These are phyloP conservation scores for Botia almorhae DNA, from an alignment of 2,797 vertebrate genomes.

Conservation along the genomic window DNA sequence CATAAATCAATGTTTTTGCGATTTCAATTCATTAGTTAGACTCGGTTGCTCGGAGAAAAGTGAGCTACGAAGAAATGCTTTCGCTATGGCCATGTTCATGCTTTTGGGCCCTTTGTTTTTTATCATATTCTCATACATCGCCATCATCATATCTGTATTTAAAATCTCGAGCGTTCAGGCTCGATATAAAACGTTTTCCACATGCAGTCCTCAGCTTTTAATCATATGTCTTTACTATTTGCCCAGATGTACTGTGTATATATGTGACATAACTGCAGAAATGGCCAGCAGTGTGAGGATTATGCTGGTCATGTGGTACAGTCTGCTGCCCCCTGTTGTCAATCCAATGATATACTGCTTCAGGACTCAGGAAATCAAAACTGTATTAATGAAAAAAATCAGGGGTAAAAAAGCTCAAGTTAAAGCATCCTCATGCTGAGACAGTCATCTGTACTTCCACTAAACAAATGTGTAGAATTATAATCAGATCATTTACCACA, in stretches of 20 bases:
- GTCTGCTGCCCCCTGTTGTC: constrained; percentile 55
- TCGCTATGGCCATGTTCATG: constrained; percentile 34
- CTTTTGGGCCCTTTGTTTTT: constrained; percentile 55
- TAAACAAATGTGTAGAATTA: background rate
- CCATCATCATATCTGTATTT: constrained; percentile 67
- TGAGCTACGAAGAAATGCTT: background rate
- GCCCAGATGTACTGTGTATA: constrained; percentile 53
- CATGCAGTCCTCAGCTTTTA: constrained; percentile 68
- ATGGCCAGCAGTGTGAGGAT: background rate
- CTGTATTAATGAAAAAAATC: constrained; percentile 28
- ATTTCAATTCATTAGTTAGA: constrained; percentile 18
- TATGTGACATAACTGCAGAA: background rate
- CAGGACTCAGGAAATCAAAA: constrained; percentile 42
- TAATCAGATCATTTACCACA: background rate
- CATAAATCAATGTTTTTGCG: constrained; percentile 49
- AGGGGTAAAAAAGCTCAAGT: background rate
- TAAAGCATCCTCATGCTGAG: background rate
- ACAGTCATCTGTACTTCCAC: background rate
- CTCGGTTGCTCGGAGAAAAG: constrained; percentile 42
- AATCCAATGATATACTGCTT: constrained; percentile 52
- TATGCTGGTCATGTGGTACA: constrained; percentile 47
- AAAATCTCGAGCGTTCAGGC: constrained; percentile 64
- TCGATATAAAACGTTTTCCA: constrained; percentile 68
- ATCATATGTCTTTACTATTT: constrained; percentile 68
- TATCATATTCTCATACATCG: constrained; percentile 75